phyloP scores from a whole-genome alignment of 2,113 vertebrate genomes.

The Aptenodytes forsteri region DNA sequence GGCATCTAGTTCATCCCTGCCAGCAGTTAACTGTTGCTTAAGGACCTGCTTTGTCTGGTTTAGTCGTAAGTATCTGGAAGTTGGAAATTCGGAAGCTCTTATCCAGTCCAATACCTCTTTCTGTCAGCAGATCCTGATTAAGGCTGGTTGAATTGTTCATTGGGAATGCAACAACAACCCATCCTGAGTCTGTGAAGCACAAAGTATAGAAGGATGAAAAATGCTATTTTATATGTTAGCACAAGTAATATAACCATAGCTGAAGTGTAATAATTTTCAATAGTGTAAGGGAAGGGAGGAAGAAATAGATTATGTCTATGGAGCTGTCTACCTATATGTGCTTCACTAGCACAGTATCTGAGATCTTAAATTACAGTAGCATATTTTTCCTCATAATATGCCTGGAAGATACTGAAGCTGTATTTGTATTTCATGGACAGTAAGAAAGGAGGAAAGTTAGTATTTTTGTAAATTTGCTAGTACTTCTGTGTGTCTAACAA shows the following conservation, averaged over 20 bases:
- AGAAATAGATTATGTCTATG: background rate
- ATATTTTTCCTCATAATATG: background rate
- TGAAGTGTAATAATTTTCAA: background rate
- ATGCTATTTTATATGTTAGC: background rate
- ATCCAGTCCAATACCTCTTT: background rate
- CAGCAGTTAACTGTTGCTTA: background rate
- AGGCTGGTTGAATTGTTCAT: background rate
- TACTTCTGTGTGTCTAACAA: background rate
- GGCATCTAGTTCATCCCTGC: background rate
- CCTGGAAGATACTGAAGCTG: background rate
- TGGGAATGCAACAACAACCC: background rate
- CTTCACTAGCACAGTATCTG: background rate
- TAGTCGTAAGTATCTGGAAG: background rate
- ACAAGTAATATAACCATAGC: background rate
- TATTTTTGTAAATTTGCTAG: background rate
- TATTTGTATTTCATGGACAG: background rate
- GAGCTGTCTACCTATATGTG: background rate
- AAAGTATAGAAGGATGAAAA: background rate
- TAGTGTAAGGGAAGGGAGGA: background rate
- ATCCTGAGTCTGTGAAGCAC: background rate
- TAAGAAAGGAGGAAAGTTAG: background rate
- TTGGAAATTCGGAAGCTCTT: background rate
- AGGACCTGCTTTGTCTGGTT: background rate
- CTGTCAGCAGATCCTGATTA: background rate
- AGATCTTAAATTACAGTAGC: background rate